Base-by-base conservation (phyloP, 30 jellyfish, hydroid and myxozoan species). In the Catostylus mosaicus region DNA sequence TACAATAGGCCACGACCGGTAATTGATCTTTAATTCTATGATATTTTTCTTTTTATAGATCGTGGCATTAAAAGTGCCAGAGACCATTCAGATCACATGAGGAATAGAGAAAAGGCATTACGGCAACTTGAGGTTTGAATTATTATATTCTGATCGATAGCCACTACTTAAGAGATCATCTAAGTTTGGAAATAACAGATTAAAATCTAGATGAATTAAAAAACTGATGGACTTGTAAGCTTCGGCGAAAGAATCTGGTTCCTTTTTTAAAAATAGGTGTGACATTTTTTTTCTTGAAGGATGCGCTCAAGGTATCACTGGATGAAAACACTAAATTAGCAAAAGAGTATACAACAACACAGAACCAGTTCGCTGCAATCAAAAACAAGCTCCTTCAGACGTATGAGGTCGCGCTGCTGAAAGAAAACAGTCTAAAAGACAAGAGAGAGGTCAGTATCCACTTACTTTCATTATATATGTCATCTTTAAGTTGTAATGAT, bases 351-450 rank as follows among this genome's bases (percentile, higher is more conserved):
- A 36, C 82, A 24, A 10, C 71, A 7, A 46, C 47, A 32, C 97
- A 89, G 36, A 76, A 78, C 47, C 29, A 67, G 23, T 86, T 61
- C 50, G 56, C 82, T 34, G 61, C 68, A 2, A 30, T n/a, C 33
- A 89, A 89, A 83, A 65, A 81, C 82, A 45, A 40, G 45, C 76
- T 89, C 30, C 57, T 89, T 38, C 64, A 57, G 22, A 38, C 78
- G 1, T 89, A 89, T 70, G 97, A 89, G 60, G 78, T 47, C n/a
- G 90, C 88, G 16, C 31, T 77, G 74, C 62, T 89, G n/a, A 80
- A 92, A 30, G 78, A 76, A 14, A 75, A 75, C 82, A 76, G 76
- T 26, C 50, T 82, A 37, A 82, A 70, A 69, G 92, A 82, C 62
- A 69, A 69, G 57, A 36, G 51, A 54, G 92, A 71, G 92, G 92